A percentile compares a stretch with the other conserved stretches of the same genome.
Conservation (phyloP, 2,888 invertebrate genomes). For the Bellardia pandia region DNA sequence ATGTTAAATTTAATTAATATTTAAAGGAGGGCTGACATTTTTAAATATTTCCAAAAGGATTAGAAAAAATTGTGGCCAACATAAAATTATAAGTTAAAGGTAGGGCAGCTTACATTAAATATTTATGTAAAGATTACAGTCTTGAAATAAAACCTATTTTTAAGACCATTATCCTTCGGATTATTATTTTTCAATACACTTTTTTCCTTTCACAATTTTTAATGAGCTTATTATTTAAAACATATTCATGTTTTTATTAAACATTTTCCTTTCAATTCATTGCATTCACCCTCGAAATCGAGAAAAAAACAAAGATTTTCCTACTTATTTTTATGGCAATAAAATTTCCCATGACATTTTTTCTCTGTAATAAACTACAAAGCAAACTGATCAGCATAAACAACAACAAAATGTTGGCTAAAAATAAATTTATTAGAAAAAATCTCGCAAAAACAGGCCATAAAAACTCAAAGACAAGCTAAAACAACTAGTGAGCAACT, state of each 20-base stretch:
- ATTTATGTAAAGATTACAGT: too few relatives aligned
- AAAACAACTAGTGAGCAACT: slow-evolving; percentile 62
- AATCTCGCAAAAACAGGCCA: slow-evolving; percentile 15
- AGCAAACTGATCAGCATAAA: slow-evolving; percentile 57
- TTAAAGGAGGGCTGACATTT: slow-evolving; percentile 4
- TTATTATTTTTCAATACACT: too few relatives aligned
- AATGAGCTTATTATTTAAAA: too few relatives aligned
- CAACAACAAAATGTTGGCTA: slow-evolving; percentile 42
- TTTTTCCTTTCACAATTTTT: too few relatives aligned
- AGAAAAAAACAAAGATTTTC: background rate
- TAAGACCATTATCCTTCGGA: too few relatives aligned
- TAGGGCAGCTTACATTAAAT: too few relatives aligned
- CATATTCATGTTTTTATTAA: too few relatives aligned
- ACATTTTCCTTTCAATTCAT: too few relatives aligned
- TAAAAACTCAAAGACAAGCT: slow-evolving; percentile 50
- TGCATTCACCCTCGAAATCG: background rate
- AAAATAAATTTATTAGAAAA: slow-evolving; percentile 62
- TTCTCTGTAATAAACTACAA: slow-evolving; percentile 67
- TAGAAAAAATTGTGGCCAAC: background rate
- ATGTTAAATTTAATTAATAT: slow-evolving; percentile 25
- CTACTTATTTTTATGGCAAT: background rate
- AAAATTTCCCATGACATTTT: slow-evolving; percentile 82
- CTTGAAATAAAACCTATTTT: too few relatives aligned
- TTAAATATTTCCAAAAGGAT: background rate
- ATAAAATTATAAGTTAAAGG: too few relatives aligned